phyloP scores from a whole-genome alignment of 2,888 invertebrate species.

The Flabesymbios commensalis region DNA sequence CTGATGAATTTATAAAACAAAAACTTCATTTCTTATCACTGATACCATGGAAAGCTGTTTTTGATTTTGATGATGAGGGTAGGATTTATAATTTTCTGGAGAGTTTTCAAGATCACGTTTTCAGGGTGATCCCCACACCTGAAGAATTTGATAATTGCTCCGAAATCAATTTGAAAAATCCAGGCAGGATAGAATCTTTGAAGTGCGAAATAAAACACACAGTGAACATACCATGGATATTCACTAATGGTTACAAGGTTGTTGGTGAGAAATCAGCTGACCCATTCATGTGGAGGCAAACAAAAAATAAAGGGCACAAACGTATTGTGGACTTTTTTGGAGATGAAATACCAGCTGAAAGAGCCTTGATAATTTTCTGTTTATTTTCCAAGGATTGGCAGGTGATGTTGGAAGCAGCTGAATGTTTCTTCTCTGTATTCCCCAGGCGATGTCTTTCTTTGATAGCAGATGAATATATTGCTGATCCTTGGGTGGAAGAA shows the following conservation, averaged over 20 bases:
- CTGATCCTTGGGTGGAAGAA: conserved; percentile 29
- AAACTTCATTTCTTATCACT: neutral
- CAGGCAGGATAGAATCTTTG: conserved; percentile 9
- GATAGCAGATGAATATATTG: conserved; percentile 34
- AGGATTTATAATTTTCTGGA: conserved; percentile 11
- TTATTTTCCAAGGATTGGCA: conserved; percentile 39
- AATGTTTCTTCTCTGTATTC: conserved; percentile 37
- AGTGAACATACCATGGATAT: conserved; percentile 44
- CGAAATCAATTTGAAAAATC: neutral
- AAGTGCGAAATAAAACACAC: no score
- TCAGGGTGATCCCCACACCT: conserved; percentile 6
- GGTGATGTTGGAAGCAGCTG: conserved; percentile 38
- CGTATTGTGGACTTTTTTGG: conserved; percentile 36
- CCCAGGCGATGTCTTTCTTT: conserved; percentile 40
- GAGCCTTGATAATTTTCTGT: conserved; percentile 39
- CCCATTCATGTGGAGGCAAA: conserved; percentile 36
- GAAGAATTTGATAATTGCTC: conserved; percentile 10
- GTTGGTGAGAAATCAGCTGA: conserved; percentile 19
- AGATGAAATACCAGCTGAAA: conserved; percentile 34
- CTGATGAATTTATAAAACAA: neutral
- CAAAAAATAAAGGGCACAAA: conserved; percentile 37
- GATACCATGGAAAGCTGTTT: conserved; percentile 9
- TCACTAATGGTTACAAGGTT: conserved; percentile 41
- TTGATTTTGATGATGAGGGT: conserved; percentile 22
- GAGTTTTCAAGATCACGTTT: conserved; percentile 5